These are phyloP conservation scores for Panthera leo DNA, from an alignment of 2,113 vertebrate species.

Conservation along the genomic window DNA sequence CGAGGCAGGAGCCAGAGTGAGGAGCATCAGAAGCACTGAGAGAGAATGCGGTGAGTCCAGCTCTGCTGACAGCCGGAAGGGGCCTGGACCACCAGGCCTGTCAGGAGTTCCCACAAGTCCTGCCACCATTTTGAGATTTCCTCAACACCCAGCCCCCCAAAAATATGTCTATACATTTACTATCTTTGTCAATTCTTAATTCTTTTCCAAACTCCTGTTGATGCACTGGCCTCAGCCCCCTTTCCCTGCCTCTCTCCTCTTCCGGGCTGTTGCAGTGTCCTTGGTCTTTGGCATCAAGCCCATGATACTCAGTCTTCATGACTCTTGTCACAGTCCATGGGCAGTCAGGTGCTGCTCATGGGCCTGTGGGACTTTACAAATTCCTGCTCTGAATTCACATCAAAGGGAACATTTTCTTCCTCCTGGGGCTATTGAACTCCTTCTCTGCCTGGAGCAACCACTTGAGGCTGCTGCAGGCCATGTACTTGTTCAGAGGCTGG, in stretches of 20 bases:
- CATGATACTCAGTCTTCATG: conserved; percentile 31
- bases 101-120: neutral
- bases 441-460: conserved; percentile 87
- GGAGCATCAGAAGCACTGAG: accelerated
- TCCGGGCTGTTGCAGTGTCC: conserved; percentile 35
- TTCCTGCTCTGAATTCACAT: conserved; percentile 88
- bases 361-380: conserved; percentile 89
- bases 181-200: conserved; percentile 43
- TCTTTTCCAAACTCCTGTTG: conserved; percentile 45
- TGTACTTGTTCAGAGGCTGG: conserved; percentile 87
- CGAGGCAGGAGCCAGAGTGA: too few species aligned
- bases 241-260: conserved; percentile 19
- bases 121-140: neutral
- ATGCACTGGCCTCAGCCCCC: neutral
- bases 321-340: conserved; percentile 65
- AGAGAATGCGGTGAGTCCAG: neutral
- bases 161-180: neutral
- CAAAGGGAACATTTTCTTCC: conserved; percentile 88
- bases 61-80: too few species aligned
- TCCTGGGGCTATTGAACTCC: conserved; percentile 86
- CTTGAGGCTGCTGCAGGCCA: conserved; percentile 86
- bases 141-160: neutral
- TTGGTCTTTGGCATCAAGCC: neutral
- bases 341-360: neutral
- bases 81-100: neutral